Conservation (phyloP, 2,888 invertebrate species). For the Callimorpha dominula region DNA sequence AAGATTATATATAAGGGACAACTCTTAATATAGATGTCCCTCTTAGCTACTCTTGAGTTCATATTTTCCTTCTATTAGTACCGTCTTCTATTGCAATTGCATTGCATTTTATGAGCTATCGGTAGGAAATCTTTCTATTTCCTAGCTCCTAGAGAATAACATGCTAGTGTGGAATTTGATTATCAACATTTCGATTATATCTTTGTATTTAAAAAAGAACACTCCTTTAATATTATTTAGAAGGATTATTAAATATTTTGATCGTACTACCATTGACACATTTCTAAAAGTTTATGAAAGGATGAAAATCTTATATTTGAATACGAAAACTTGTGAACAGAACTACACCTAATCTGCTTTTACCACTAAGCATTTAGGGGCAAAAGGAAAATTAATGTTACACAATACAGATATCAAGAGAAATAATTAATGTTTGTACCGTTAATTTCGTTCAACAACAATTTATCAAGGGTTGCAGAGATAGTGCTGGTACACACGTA, state of each 20-base stretch:
- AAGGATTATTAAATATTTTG: background rate
- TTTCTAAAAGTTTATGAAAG: background rate
- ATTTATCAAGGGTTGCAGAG: constrained; percentile 53
- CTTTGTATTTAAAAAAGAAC: no score
- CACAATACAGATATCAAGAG: constrained; percentile 54
- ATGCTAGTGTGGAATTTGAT: no score
- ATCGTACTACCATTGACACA: background rate
- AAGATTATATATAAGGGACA: no score
- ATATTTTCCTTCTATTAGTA: no score
- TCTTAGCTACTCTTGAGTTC: no score
- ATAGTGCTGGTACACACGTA: constrained; percentile 44
- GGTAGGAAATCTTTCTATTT: no score
- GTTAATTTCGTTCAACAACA: constrained; percentile 60
- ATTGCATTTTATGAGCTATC: no score
- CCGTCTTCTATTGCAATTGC: no score
- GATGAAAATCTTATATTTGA: background rate
- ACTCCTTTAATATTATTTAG: no score
- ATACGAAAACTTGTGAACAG: constrained; percentile 10
- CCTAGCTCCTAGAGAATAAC: no score
- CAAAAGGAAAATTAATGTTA: constrained; percentile 39
- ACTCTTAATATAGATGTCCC: no score
- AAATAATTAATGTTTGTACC: constrained; percentile 67
- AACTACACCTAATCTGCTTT: constrained; percentile 25
- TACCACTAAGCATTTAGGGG: constrained; percentile 35
- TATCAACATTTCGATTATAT: no score